phyloP scores from a whole-genome alignment of 1,140 invertebrate genomes.

The Zaprionus gabonicus region DNA sequence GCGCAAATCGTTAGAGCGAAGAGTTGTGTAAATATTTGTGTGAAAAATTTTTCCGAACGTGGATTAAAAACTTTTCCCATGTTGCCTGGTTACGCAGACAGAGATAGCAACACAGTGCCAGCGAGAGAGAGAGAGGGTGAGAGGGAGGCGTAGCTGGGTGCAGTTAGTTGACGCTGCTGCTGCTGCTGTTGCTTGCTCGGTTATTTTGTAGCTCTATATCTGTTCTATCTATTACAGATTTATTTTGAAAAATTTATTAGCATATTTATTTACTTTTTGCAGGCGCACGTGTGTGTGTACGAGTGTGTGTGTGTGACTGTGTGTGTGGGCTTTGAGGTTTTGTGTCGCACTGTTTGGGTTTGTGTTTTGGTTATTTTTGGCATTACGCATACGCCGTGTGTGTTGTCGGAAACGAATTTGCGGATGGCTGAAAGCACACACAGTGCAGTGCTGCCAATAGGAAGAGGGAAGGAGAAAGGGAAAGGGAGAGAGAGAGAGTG shows the following conservation, averaged over 20 bases:
- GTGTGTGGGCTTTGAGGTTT: conserved; percentile 38
- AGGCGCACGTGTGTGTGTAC: background rate
- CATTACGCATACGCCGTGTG: conserved; percentile 66
- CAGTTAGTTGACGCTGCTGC: conserved; percentile 59
- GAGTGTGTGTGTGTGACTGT: conserved; percentile 10
- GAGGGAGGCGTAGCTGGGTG: conserved; percentile 9
- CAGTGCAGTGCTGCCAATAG: background rate
- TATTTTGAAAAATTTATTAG: conserved; percentile 82
- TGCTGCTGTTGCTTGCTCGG: conserved; percentile 5
- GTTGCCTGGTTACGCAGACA: conserved; percentile 66
- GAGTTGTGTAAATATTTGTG: conserved; percentile 82
- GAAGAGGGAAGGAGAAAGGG: background rate
- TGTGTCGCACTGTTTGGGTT: conserved; percentile 49
- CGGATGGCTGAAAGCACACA: conserved; percentile 11
- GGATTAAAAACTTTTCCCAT: conserved; percentile 80
- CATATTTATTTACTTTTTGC: conserved; percentile 79
- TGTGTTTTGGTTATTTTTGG: conserved; percentile 75
- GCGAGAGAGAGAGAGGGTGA: background rate
- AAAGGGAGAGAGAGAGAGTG: background rate
- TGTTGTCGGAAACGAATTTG: conserved; percentile 45
- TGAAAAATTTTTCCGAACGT: conserved; percentile 81
- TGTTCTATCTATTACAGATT: conserved; percentile 79
- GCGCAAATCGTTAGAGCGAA: conserved; percentile 81
- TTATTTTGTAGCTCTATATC: conserved; percentile 77
- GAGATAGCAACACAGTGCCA: background rate